Percentiles rank a stretch among this genome's conserved stretches.
phyloP scores from a whole-genome alignment of 2,113 vertebrate species.

The Polypterus senegalus region DNA sequence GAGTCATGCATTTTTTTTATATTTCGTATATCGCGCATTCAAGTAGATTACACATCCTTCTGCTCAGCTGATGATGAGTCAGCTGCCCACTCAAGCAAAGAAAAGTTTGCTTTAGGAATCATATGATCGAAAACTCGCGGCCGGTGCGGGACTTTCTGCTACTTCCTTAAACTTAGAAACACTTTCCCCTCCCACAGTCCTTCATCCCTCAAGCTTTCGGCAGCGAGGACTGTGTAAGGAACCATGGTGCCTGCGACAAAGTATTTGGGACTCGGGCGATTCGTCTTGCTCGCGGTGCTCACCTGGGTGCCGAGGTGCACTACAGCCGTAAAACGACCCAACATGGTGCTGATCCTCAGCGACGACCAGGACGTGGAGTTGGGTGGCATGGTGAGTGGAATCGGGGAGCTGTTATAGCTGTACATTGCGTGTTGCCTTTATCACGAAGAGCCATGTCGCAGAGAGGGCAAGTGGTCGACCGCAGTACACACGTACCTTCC shows the following conservation, averaged over 20 bases:
- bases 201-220: not conserved
- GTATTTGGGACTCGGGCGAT: not conserved
- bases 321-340: conserved; percentile 25
- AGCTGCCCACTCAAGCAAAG: too few relatives aligned
- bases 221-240: conserved; percentile 1
- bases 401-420: not conserved
- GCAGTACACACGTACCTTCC: fast-evolving
- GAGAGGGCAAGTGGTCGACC: too few relatives aligned
- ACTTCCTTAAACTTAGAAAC: too few relatives aligned
- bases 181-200: not conserved
- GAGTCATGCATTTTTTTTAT: too few relatives aligned
- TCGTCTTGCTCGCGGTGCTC: conserved; percentile 23
- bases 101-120: too few relatives aligned
- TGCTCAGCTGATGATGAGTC: too few relatives aligned
- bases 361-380: conserved; percentile 59
- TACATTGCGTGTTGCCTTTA: not conserved
- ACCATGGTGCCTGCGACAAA: not conserved
- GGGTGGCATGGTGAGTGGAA: conserved; percentile 54
- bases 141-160: too few relatives aligned
- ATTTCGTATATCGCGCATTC: too few relatives aligned
- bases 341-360: conserved; percentile 53
- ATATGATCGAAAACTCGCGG: too few relatives aligned
- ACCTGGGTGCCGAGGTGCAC: conserved; percentile 43
- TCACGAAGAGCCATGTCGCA: too few relatives aligned
- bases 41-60: too few relatives aligned